Evolutionary conservation across 2,797 vertebrate genomes (phyloP), one percentile per base, ranked within the genome.

Genomic region (Brachymystax lenok): DNA sequence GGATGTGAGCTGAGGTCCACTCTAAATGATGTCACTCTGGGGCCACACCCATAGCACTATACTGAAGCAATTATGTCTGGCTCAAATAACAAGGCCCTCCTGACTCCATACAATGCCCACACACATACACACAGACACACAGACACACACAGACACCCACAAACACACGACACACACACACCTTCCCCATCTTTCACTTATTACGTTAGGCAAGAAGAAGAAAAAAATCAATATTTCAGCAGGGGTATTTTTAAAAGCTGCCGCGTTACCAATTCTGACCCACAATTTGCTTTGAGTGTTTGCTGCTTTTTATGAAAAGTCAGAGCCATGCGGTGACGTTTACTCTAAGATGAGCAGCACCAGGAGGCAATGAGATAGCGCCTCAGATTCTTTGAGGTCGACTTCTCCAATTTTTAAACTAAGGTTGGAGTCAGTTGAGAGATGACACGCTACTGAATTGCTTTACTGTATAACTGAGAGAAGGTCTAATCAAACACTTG

Each of bases 161-260:
- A 72, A 27, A 66, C 24, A 50, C 24, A 64, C 63, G 70, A 71
- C 66, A 70, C 73, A 71, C 71, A 68, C 70, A 73, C 56, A 51
- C 63, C 51, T 40, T 33, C 19, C 70, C 40, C 0, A 82, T 86
- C 89, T 91, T 87, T 88, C 92, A 91, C 91, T 94, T 92, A 93
- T 94, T 93, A 92, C 83, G 87, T 92, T 90, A 89, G 87, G 83
- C 85, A 88, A 89, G 85, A 90, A 89, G 85, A 88, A 88, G 61
- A 68, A 61, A 76, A 86, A 91, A 90, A 93, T 93, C 92, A 91
- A 93, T 92, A 93, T 91, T 92, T 92, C 88, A 91, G 89, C 84
- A 83, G 89, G 84, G 90, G 87, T 90, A 89, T 93, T 93, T 93
- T 90, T 92, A 93, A 92, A 91, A 88, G 85, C 89, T 74, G 88